Conservation (phyloP, 2,797 vertebrate species). For the Phylloscopus collybita region DNA sequence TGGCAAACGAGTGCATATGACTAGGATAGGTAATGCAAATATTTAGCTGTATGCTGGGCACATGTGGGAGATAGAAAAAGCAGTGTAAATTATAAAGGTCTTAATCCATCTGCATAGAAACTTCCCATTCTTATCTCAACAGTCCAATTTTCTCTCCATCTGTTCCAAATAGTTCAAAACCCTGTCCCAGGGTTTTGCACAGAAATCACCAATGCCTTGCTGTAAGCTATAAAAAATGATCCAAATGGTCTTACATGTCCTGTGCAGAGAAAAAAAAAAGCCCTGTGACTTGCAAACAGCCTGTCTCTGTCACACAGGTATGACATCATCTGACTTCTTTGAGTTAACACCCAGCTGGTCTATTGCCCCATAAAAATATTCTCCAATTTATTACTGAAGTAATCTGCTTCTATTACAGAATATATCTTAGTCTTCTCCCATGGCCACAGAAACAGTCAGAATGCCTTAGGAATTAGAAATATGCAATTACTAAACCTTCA, state of each 20-base stretch:
- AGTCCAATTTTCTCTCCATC: neutral
- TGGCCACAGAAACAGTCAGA: neutral
- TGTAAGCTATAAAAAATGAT: neutral
- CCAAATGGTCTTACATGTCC: neutral
- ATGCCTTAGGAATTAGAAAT: conserved; percentile 3
- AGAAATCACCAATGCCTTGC: neutral
- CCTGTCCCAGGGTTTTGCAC: neutral
- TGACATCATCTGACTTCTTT: conserved; percentile 6
- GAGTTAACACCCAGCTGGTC: neutral
- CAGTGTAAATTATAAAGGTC: neutral
- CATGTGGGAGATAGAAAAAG: neutral
- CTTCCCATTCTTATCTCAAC: neutral
- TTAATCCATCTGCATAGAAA: neutral
- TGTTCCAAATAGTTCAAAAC: conserved; percentile 20
- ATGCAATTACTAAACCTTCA: neutral
- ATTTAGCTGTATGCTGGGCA: neutral
- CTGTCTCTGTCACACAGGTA: neutral
- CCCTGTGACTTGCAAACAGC: neutral
- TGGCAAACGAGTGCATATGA: neutral
- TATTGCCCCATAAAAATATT: neutral
- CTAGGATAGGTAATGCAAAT: neutral
- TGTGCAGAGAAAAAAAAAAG: neutral
- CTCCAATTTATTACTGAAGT: neutral
- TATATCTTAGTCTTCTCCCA: neutral
- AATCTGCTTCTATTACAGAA: neutral